Base-by-base conservation (phyloP, 2,888 invertebrate genomes). In the Uloborus plumipes region DNA sequence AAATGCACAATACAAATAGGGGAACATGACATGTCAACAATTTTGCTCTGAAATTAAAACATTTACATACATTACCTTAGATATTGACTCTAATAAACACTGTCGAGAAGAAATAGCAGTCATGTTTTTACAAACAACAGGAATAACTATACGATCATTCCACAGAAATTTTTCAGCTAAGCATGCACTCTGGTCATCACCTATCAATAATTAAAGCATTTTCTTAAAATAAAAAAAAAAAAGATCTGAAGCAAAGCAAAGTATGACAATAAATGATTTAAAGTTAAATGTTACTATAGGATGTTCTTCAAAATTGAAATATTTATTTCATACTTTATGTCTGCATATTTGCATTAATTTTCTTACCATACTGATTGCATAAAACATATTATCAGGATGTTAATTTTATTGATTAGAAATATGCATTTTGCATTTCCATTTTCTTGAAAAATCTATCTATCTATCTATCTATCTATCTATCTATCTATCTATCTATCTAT, bases 121-220 rank as follows among this genome's bases (percentile, higher is more conserved):
- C 49, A 66, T 72, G 53, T 65, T 80, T 39, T 39, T 39, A 20
- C 53, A 74, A 55, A 80, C 47, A 11, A 80, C 62, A 49, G 80
- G 80, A 47, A 80, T 69, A 16, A 80, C 66, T 39, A 39, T 80
- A 16, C 73, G 69, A 39, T 80, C 80, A 80, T 80, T 80, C 67
- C 73, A 80, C 22, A 80, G 39, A 47, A 80, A 80, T 51, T 80
- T 74, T 51, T 80, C 73, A n/a, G 73, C 73, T 66, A 73, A 51
- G 26, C 67, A 64, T 7, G 80, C 80, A 55, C 67, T 74, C 55
- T 74, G 86, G 49, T 87, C 86, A 87, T 88, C 89, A 85, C 88
- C 80, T 80, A 55, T 15, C n/a, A 55, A 20, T 55, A 55, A 1
- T 11, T n/a, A 55, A 53, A 55, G 14, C 14, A 55, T 55, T 18